phyloP scores from a whole-genome alignment of 2,113 vertebrate genomes.

The Cyrtonyx montezumae region DNA sequence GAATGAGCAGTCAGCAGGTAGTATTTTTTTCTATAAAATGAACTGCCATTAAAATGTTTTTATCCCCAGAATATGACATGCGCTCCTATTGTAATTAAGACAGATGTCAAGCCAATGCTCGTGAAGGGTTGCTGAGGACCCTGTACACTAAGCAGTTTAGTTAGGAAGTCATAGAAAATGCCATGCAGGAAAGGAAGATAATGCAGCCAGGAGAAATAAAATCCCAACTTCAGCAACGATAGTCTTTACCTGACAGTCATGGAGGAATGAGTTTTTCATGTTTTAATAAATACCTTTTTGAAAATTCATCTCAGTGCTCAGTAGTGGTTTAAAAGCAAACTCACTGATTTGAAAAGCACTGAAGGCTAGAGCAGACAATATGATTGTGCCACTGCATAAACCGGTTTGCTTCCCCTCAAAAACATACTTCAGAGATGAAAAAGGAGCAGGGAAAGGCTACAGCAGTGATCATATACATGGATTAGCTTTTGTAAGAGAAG shows the following conservation, averaged over 20 bases:
- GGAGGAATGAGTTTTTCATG: background rate
- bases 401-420: background rate
- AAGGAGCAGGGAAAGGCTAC: background rate
- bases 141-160: background rate
- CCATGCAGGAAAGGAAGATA: background rate
- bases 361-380: background rate
- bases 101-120: slow-evolving; percentile 25
- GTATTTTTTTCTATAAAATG: slow-evolving; percentile 36
- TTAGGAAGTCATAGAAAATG: background rate
- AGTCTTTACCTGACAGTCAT: background rate
- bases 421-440: background rate
- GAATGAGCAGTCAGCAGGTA: slow-evolving; percentile 21
- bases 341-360: background rate
- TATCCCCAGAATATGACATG: slow-evolving; percentile 21
- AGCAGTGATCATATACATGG: background rate
- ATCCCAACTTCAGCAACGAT: background rate
- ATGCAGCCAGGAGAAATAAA: background rate
- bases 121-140: slow-evolving; percentile 4
- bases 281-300: background rate
- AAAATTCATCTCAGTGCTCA: background rate
- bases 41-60: slow-evolving; percentile 36
- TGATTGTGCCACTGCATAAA: background rate
- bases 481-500: background rate
- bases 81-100: slow-evolving; percentile 22
- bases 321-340: background rate